Conservation (phyloP, 2,888 invertebrate genomes). For the Drosophila anceps region DNA sequence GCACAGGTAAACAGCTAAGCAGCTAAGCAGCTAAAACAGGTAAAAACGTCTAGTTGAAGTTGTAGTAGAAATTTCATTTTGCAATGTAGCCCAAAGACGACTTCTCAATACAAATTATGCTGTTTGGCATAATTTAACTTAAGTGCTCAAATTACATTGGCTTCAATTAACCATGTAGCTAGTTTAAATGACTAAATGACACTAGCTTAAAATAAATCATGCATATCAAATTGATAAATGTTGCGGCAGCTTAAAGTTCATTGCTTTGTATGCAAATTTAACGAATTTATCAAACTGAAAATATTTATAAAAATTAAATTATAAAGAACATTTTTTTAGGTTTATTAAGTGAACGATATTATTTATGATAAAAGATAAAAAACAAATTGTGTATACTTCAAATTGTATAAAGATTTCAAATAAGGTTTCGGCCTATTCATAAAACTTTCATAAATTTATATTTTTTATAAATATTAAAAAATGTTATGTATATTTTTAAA, state of each 20-base stretch:
- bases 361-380: no score
- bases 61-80: background rate
- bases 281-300: background rate
- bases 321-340: background rate
- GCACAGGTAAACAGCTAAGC: conserved; percentile 6
- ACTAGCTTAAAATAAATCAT: background rate
- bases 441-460: no score
- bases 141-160: background rate
- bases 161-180: background rate
- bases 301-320: background rate
- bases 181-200: background rate
- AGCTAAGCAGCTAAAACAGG: conserved; percentile 1
- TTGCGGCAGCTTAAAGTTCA: background rate
- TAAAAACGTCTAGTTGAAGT: conserved; percentile 2
- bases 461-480: no score
- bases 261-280: background rate
- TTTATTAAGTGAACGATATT: background rate
- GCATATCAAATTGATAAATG: background rate
- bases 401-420: no score
- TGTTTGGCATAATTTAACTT: background rate
- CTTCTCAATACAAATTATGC: background rate
- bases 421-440: no score
- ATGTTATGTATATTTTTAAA: no score
- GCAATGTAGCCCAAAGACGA: no score
- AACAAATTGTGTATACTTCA: no score